Base-by-base conservation (phyloP, 1,140 invertebrate genomes). In the Drosophila pruinosa region DNA sequence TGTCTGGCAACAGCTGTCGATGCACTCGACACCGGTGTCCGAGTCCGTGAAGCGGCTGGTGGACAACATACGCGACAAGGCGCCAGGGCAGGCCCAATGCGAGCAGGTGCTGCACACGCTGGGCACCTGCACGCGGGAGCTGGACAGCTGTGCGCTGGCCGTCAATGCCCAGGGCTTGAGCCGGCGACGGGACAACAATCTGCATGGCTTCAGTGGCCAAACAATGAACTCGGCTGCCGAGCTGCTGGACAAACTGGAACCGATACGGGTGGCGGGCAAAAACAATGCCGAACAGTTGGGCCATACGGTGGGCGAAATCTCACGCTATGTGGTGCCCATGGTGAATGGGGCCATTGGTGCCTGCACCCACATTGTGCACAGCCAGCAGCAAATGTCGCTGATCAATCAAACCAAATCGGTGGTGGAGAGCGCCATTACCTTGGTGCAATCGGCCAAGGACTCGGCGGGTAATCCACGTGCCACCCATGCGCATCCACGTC, bases 41-140 rank as follows among this genome's bases (percentile, higher is more conserved):
- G 98, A 99, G 89, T 97, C 97, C 0, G 99, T 99, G 73, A 99
- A 99, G 91, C 94, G 95, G 8, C 93, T 99, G 1, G 97, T 98
- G 0, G 95, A 97, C 21, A 96, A 97, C 34, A 98, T 99, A 64
- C 94, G 97, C 34, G 98, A 99, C 79, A 97, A 97, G 89, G 98
- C 98, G 0, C 98, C 98, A 0, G 98, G 98, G 0, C 97, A 99
- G 89, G 95, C 95, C 3, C 98, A 99, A 92, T 99, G 98, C 91
- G 96, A 97, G 36, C 93, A 93, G 1, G 97, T 97, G 0, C 94
- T 98, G 52, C 95, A 97, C 14, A 95, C 95, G 14, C 91, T 99
- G 4, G 95, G 94, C 45, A 92, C 93, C 0, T 94, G 95, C 62
- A 95, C 98, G 2, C 93, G 95, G 0, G 95, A 97, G 41, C 91